Evolutionary conservation across 2,888 invertebrate genomes (phyloP), one percentile per base, ranked within the genome.

Genomic region (Eulithis testata): DNA sequence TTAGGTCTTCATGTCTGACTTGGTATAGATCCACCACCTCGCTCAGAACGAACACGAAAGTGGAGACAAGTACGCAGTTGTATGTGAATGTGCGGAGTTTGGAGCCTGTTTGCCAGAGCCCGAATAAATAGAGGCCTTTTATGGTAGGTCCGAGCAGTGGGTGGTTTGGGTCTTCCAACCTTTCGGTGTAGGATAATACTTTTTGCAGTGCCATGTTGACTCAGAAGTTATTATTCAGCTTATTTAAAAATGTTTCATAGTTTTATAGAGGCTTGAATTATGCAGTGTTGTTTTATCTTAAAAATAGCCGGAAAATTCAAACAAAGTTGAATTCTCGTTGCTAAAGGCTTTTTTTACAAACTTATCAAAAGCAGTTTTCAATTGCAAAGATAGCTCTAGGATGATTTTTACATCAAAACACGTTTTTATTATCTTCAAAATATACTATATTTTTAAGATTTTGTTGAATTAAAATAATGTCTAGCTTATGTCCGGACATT

Each of bases 61-160:
- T 75, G 6, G 54, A 69, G 8, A 76, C 58, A 68, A 86, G 82
- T 62, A 86, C 2, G 14, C 77, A 44, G 62, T 80, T 79, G 65
- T 73, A 86, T 27, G 68, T 52, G 31, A 61, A 62, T 37, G 73
- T 82, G n/a, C 77, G 78, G 31, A 77, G 71, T 72, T 73, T 82
- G 60, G 70, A 69, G 9, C 77, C 79, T 31, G 72, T 75, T 72
- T 81, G 79, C 84, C 82, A 84, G 55, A 88, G 73, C 21, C 89
- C 88, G 58, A 84, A 84, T 7, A 81, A 73, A 70, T 82, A 79
- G 45, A 90, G 80, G 11, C 77, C 83, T 71, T 78, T 85, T 58
- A 89, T 75, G 58, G 82, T 85, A 8, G 89, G 89, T 1, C 88
- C 89, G 62, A 89, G 70, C 66, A 88, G 78, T 62, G 89, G 89